Evolutionary conservation across 2,113 vertebrate genomes (phyloP).

Genomic region (Periophthalmus modestus): DNA sequence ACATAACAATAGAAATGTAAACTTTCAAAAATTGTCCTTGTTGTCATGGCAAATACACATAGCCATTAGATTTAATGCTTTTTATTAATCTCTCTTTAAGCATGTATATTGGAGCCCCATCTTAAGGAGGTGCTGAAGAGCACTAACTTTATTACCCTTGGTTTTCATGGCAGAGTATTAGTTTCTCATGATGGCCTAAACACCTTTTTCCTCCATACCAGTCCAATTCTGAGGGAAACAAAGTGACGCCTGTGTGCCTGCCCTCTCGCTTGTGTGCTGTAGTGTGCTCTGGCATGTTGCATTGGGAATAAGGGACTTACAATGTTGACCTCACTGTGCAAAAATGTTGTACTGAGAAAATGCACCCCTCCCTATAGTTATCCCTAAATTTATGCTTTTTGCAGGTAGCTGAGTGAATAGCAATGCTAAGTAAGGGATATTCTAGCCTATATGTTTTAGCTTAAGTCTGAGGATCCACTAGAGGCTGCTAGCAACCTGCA

Average conservation of each 20-base stretch:
- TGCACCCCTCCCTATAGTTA: slow-evolving; percentile 44
- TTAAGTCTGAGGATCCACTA: slow-evolving; percentile 59
- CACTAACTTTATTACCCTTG: slow-evolving; percentile 1
- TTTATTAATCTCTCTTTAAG: no score
- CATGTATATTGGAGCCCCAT: no score
- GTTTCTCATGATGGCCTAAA: slow-evolving; percentile 8
- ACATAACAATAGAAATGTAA: no score
- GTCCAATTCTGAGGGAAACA: slow-evolving; percentile 27
- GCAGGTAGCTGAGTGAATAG: slow-evolving; percentile 30
- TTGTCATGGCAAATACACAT: no score
- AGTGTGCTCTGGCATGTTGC: slow-evolving; percentile 46
- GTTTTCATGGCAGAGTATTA: slow-evolving; percentile 19
- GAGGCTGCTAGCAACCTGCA: slow-evolving; percentile 68
- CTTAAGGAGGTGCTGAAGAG: background rate
- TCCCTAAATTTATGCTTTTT: slow-evolving; percentile 42
- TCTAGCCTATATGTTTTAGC: background rate
- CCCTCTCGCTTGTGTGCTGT: slow-evolving; percentile 36
- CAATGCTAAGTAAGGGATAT: slow-evolving; percentile 10
- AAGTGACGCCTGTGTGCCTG: slow-evolving; percentile 17
- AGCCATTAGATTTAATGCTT: no score
- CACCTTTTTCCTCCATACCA: slow-evolving; percentile 14
- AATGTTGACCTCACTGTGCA: slow-evolving; percentile 65
- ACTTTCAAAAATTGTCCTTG: no score
- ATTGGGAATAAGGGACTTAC: slow-evolving; percentile 61
- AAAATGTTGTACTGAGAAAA: slow-evolving; percentile 64